Evolutionary conservation across 2,888 invertebrate species (phyloP).

Genomic region (Phragmatobia fuliginosa): DNA sequence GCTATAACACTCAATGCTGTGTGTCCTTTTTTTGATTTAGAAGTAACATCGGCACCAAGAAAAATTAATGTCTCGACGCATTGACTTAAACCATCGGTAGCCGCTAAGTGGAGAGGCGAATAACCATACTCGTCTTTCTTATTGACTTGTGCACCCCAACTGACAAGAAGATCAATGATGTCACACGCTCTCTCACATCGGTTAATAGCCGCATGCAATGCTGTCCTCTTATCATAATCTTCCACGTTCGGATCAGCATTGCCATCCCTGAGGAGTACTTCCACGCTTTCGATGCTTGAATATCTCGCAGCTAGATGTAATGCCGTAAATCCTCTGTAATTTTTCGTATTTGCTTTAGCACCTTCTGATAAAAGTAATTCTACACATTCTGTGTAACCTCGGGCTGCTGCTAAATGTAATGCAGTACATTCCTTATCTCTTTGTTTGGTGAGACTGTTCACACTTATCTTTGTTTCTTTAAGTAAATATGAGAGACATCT

Average conservation of each 20-base stretch:
- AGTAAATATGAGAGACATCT: conserved; percentile 91
- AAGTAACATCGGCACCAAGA: conserved; percentile 94
- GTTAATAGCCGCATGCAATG: conserved; percentile 93
- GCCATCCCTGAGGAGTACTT: conserved; percentile 90
- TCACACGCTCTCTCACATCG: conserved; percentile 92
- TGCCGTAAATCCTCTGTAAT: conserved; percentile 93
- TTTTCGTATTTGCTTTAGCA: conserved; percentile 91
- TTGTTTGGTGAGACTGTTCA: conserved; percentile 89
- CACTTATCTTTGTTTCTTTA: conserved; percentile 90
- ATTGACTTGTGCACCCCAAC: conserved; percentile 93
- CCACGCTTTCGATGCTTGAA: conserved; percentile 93
- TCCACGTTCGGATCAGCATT: conserved; percentile 92
- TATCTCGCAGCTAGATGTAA: conserved; percentile 94
- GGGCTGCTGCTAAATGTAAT: conserved; percentile 94
- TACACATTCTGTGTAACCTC: conserved; percentile 94
- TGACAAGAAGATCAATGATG: conserved; percentile 91
- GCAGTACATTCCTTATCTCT: conserved; percentile 92
- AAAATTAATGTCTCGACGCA: conserved; percentile 94
- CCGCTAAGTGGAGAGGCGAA: conserved; percentile 94
- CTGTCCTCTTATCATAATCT: conserved; percentile 93
- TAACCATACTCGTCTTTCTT: conserved; percentile 94
- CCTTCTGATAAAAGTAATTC: conserved; percentile 91
- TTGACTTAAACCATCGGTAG: conserved; percentile 93
- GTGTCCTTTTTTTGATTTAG: conserved; percentile 94
- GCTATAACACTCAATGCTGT: conserved; percentile 94